A percentile compares a stretch with the other conserved stretches of the same genome.
Conservation (phyloP, 2,113 vertebrate genomes). For the Megaceryle torquata region DNA sequence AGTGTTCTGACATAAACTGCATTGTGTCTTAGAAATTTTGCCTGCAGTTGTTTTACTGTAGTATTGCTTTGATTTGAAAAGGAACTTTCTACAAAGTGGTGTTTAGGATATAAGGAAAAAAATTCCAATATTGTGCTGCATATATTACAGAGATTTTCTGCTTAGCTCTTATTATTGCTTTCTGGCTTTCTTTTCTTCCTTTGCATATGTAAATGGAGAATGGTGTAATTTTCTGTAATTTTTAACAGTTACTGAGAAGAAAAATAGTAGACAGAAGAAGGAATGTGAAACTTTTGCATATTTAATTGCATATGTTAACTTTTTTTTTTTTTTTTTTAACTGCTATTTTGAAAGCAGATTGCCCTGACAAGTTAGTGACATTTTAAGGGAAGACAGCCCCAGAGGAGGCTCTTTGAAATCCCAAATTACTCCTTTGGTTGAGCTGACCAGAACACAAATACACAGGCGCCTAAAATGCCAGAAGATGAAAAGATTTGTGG, state of each 20-base stretch:
- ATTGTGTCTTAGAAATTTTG: slow-evolving; percentile 45
- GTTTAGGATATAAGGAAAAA: slow-evolving; percentile 26
- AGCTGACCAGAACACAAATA: neutral
- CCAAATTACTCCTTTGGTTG: neutral
- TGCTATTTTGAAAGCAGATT: neutral
- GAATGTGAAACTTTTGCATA: neutral
- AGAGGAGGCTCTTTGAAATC: neutral
- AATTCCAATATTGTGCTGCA: neutral
- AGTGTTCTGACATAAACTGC: slow-evolving; percentile 61
- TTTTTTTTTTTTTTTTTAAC: slow-evolving; percentile 19
- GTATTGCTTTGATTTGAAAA: slow-evolving; percentile 53
- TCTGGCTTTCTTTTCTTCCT: neutral
- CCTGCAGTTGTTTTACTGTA: slow-evolving; percentile 66
- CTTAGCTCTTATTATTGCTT: slow-evolving; percentile 14
- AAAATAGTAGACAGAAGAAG: neutral
- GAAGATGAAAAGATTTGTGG: slow-evolving; percentile 6
- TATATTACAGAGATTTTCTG: slow-evolving; percentile 14
- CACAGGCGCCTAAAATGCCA: neutral
- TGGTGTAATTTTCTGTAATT: neutral
- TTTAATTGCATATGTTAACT: neutral
- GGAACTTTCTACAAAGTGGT: slow-evolving; percentile 33
- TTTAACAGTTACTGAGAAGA: slow-evolving; percentile 27
- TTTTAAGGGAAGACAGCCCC: neutral
- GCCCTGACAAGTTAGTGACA: neutral
- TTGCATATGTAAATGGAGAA: neutral